These are phyloP conservation scores for Tortricodes alternella DNA, from an alignment of 2,888 invertebrate genomes.

Conservation along the genomic window DNA sequence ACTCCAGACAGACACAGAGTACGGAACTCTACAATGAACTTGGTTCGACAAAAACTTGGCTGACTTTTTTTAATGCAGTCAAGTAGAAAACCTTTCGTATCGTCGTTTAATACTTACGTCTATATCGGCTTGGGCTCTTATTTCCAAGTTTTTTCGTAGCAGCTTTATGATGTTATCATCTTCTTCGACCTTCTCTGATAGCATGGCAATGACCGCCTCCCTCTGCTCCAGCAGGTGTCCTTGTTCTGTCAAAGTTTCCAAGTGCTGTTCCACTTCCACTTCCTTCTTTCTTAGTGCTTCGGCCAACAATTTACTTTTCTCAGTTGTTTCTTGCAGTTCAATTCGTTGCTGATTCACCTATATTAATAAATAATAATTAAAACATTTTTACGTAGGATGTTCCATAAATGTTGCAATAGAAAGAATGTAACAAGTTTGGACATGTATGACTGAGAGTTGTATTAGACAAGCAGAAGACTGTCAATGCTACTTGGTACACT, in stretches of 20 bases:
- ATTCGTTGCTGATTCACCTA: conserved; percentile 59
- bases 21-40: too few relatives aligned
- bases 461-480: too few relatives aligned
- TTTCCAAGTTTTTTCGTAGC: conserved; percentile 60
- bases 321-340: conserved; percentile 52
- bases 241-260: conserved; percentile 47
- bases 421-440: too few relatives aligned
- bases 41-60: too few relatives aligned
- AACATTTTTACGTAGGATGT: neutral
- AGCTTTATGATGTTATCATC: conserved; percentile 63
- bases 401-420: too few relatives aligned
- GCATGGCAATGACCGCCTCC: conserved; percentile 54
- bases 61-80: too few relatives aligned
- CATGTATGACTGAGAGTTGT: too few relatives aligned
- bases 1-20: too few relatives aligned
- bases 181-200: conserved; percentile 65
- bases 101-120: conserved; percentile 55
- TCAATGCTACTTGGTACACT: too few relatives aligned
- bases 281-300: conserved; percentile 58
- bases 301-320: conserved; percentile 53
- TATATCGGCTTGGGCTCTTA: conserved; percentile 55
- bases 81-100: too few relatives aligned
- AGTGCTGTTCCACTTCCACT: conserved; percentile 47
- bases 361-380: conserved; percentile 12
- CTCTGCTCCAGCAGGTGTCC: conserved; percentile 53